A percentile compares a stretch with the other conserved stretches of the same genome.
These are phyloP conservation scores for Castor canadensis DNA, from an alignment of 2,113 vertebrate genomes.

Conservation along the genomic window DNA sequence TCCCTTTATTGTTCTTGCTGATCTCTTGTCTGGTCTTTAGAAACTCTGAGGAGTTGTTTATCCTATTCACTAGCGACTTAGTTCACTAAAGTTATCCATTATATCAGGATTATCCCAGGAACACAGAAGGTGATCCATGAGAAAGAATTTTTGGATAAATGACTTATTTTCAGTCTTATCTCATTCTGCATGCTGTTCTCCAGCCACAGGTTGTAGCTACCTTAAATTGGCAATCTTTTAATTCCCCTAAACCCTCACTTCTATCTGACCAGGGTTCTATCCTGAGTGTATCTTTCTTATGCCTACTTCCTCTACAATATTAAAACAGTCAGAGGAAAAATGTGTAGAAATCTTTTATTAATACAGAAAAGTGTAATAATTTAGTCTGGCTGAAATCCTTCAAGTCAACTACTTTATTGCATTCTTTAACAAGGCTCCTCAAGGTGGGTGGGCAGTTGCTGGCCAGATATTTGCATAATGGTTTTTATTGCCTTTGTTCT, in stretches of 20 bases:
- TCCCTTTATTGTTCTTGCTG: not conserved
- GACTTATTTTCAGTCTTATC: not conserved
- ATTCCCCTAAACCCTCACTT: not conserved
- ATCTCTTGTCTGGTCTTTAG: not conserved
- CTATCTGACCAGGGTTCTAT: not conserved
- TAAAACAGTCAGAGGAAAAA: not conserved
- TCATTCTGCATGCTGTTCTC: not conserved
- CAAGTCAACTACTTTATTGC: not conserved
- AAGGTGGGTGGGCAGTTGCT: not conserved
- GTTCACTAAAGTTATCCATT: not conserved
- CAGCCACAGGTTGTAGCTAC: not conserved
- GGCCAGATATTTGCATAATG: conserved; percentile 41
- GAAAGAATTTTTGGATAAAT: not conserved
- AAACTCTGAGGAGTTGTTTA: not conserved
- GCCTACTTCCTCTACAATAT: not conserved
- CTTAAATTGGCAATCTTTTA: not conserved
- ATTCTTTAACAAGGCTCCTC: not conserved
- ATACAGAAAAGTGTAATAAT: not conserved
- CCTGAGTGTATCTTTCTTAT: not conserved
- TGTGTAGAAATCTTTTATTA: not conserved
- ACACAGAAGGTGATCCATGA: not conserved
- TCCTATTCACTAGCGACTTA: not conserved
- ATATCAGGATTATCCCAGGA: not conserved
- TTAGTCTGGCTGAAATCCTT: conserved; percentile 8
- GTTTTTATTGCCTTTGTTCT: conserved; percentile 58